Evolutionary conservation across 2,888 invertebrate genomes (phyloP).

Genomic region (Trichogramma evanescens): DNA sequence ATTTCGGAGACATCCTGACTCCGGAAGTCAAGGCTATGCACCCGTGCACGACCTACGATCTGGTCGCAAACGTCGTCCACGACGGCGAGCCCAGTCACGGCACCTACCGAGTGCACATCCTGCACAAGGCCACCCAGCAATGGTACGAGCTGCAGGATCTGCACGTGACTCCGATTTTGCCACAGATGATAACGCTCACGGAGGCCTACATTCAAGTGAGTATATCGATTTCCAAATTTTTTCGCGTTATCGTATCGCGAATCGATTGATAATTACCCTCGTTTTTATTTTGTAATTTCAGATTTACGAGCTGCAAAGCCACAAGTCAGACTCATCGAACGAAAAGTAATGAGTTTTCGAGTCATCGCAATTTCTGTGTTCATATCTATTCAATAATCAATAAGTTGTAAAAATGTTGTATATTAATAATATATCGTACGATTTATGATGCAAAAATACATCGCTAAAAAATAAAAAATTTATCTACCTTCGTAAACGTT

Average conservation of each 20-base stretch:
- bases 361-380: too few species aligned
- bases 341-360: background rate
- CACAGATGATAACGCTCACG: slow-evolving; percentile 98
- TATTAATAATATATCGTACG: too few species aligned
- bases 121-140: slow-evolving; percentile 79
- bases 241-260: background rate
- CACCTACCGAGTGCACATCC: slow-evolving; percentile 87
- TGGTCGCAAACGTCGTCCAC: slow-evolving; percentile 98
- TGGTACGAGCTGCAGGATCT: slow-evolving; percentile 83
- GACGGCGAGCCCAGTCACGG: slow-evolving; percentile 95
- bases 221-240: slow-evolving; percentile 1
- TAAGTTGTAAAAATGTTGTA: too few species aligned
- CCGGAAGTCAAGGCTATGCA: slow-evolving; percentile 73
- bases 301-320: slow-evolving; percentile 38
- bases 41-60: slow-evolving; percentile 81
- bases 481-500: too few species aligned
- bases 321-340: background rate
- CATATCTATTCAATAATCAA: too few species aligned
- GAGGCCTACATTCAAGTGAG: slow-evolving; percentile 93
- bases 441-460: too few species aligned
- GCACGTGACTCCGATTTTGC: slow-evolving; percentile 95
- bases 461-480: too few species aligned
- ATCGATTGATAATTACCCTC: background rate
- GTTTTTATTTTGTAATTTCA: slow-evolving; percentile 23
- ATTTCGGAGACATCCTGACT: slow-evolving; percentile 90